Conservation (phyloP, 2,113 vertebrate genomes). For the Limnothrissa miodon region DNA sequence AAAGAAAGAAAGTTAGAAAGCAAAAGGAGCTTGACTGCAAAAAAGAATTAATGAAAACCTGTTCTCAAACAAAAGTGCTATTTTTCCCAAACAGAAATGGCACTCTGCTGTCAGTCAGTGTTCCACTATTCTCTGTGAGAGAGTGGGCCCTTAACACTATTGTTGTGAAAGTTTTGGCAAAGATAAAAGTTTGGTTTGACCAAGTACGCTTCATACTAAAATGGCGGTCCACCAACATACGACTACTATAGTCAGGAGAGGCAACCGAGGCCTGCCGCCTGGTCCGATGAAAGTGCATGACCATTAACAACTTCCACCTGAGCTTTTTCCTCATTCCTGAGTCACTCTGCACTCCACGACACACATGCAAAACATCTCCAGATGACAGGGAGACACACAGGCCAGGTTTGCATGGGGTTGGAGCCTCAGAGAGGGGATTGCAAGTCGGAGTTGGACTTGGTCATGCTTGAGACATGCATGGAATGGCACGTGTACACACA, state of each 20-base stretch:
- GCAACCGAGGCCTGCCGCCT: not conserved
- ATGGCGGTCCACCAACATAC: not conserved
- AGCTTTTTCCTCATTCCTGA: not conserved
- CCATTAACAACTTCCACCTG: not conserved
- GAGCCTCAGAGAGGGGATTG: not conserved
- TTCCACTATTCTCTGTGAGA: not conserved
- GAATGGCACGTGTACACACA: not conserved
- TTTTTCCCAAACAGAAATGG: slow-evolving; percentile 13
- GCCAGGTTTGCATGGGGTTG: not conserved
- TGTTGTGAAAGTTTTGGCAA: not conserved
- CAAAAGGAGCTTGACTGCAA: not conserved
- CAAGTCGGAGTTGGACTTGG: not conserved
- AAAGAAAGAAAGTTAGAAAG: no score
- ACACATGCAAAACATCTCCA: not conserved
- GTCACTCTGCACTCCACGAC: not conserved
- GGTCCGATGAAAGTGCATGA: not conserved
- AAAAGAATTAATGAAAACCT: not conserved
- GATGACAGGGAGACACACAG: not conserved
- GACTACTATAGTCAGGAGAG: not conserved
- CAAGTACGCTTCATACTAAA: no score
- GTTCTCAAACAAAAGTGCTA: not conserved
- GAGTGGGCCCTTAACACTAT: not conserved
- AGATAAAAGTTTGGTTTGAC: not conserved
- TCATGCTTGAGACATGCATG: not conserved
- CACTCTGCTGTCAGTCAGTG: not conserved